A percentile compares a stretch with the other conserved stretches of the same genome.
Conservation (phyloP, 2,113 vertebrate species). For the Stegostoma tigrinum region DNA sequence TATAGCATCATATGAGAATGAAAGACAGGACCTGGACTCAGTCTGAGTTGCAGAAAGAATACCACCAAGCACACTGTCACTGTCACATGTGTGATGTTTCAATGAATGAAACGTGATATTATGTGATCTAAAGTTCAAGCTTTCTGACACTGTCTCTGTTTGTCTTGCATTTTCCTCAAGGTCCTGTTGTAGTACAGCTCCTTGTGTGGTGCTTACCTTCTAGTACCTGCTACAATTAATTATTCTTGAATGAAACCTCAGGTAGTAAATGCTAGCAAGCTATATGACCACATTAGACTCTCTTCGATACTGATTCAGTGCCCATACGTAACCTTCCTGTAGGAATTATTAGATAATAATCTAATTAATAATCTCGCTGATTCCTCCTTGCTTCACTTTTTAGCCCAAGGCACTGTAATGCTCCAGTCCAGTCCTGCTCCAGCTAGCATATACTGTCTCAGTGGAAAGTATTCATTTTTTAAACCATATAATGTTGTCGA, state of each 20-base stretch:
- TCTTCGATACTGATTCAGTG: not conserved
- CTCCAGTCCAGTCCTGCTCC: not conserved
- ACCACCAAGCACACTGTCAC: no score
- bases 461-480: not conserved
- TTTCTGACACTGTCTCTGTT: not conserved
- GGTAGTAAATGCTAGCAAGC: not conserved
- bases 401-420: not conserved
- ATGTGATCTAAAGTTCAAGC: no score
- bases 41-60: no score
- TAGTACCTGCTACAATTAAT: not conserved
- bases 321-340: not conserved
- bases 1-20: no score
- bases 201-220: not conserved
- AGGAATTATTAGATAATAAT: not conserved
- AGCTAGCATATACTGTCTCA: not conserved
- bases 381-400: not conserved
- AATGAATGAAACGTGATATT: no score
- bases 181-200: not conserved
- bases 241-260: not conserved
- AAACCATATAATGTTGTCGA: not conserved
- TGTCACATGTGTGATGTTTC: no score
- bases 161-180: not conserved
- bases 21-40: no score
- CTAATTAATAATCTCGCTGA: not conserved
- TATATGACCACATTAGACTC: not conserved